Base-by-base conservation (phyloP, 2,888 invertebrate species). In the Polyommatus icarus region DNA sequence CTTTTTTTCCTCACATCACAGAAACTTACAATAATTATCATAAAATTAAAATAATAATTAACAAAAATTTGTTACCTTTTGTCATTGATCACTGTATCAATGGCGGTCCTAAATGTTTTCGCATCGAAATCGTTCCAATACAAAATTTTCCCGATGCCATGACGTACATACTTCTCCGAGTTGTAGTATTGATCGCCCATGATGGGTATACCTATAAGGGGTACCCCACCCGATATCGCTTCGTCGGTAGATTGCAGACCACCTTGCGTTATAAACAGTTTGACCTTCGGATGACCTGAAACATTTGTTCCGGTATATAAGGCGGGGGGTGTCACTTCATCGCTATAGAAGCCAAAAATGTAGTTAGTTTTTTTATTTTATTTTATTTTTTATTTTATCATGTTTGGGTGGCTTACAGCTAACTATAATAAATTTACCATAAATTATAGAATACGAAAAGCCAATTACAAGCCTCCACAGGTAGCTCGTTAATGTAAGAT, bases 181-280 rank as follows among this genome's bases (percentile, higher is more conserved):
- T 91, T 91, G 15, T 82, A 85, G 81, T 85, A 88, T 80, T 92
- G 92, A 79, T 94, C 94, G 0, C 84, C 88, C 50, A 89, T 78
- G 82, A 91, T 89, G 3, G 91, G 91, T 24, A 93, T 82, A 10
- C 87, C 91, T 20, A 91, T 82, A 3, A 92, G 77, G 3, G 92
- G 91, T 0, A 90, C 89, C 29, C 87, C 86, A 7, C 88, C 87
- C 76, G 82, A 81, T n/a, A 93, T 88, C 0, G 91, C 87, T 82
- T 93, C 92, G 75, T 92, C 91, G 1, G 90, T 85, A 0, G 92
- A 92, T 80, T 92, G 91, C 2, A 91, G 80, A 6, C 92, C 92
- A 71, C 89, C 90, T 87, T 93, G 92, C 1, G 89, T 91, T 32
- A 93, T 86, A 67, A 87, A 88, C 0, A 86, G 40, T 82, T 91